Base-by-base conservation (phyloP, 2,888 invertebrate species). In the Hyles lineata region DNA sequence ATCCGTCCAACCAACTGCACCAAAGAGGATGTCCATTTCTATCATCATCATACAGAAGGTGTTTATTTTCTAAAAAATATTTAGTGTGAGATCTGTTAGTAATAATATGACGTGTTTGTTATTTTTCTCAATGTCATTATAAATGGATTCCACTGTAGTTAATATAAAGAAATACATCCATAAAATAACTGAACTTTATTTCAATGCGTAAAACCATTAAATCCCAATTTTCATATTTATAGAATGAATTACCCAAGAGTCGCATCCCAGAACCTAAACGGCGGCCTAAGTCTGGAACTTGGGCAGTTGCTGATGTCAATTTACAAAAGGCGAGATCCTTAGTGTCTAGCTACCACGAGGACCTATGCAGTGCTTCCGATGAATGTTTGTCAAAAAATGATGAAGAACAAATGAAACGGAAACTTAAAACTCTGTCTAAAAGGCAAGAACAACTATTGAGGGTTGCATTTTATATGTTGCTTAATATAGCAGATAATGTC, bases 401-500 rank as follows among this genome's bases (percentile, higher is more conserved):
- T 91, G 97, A 96, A 88, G 98, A 97, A 87, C 98, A 96, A 86
- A 96, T 96, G 85, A 95, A 96, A 76, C 96, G 97, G 80, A 97
- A 97, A 89, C 95, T 97, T 70, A 96, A 97, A 85, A 96, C 96
- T 59, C 95, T 99, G 74, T 97, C 98, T 19, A 97, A 97, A 84
- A 98, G 99, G 90, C 99, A 99, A 88, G 99, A 99, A 85, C 98
- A 98, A 86, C 94, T 99, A 29, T 92, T 99, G 52, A 95, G 98
- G 89, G 99, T 98, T 67, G 98, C 98, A 4, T 98, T 98, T 89
- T 98, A 99, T 90, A 95, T 99, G 87, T 94, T 99, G 72, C 94
- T 99, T 70, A 99, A 99, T 89, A 97, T 99, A 90, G 98, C 99
- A 5, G 99, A 99, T 90, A 99, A 99, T 94, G 96, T 98, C 11